These are phyloP conservation scores for Melinopterus prodromus DNA, from an alignment of 2,888 invertebrate genomes.

Conservation along the genomic window DNA sequence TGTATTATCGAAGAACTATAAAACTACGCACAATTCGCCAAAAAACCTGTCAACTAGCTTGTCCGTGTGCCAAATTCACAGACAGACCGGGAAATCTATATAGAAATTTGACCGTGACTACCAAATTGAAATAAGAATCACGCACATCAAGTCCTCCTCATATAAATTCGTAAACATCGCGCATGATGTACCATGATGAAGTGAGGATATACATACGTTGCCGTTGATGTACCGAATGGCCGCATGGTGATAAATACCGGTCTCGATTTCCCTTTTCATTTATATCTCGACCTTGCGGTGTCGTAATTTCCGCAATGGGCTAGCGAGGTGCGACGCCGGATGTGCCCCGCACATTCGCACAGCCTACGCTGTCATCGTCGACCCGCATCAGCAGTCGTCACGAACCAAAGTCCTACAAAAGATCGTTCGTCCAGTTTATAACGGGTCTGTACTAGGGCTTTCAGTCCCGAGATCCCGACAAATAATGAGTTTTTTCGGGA, in stretches of 20 bases:
- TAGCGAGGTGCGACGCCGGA: neutral
- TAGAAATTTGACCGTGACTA: neutral
- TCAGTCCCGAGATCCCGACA: no score
- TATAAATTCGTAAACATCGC: neutral
- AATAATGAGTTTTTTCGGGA: no score
- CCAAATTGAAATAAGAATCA: neutral
- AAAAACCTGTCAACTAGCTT: neutral
- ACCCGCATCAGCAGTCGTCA: neutral
- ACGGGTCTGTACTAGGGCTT: neutral
- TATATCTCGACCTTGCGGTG: neutral
- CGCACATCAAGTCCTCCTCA: neutral
- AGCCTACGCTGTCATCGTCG: neutral
- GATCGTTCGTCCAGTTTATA: neutral
- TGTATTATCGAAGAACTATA: neutral
- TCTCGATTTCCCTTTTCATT: neutral
- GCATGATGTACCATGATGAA: neutral
- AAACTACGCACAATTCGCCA: neutral
- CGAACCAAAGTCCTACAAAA: neutral
- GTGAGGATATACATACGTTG: neutral
- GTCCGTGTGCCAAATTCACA: neutral
- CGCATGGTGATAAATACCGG: neutral
- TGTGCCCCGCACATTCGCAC: slow-evolving; percentile 4
- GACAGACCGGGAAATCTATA: neutral
- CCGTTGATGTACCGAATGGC: neutral
- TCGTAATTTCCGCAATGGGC: slow-evolving; percentile 4